Evolutionary conservation across 2,797 vertebrate genomes (phyloP), one percentile per base, ranked within the genome.

Genomic region (Falco cherrug): DNA sequence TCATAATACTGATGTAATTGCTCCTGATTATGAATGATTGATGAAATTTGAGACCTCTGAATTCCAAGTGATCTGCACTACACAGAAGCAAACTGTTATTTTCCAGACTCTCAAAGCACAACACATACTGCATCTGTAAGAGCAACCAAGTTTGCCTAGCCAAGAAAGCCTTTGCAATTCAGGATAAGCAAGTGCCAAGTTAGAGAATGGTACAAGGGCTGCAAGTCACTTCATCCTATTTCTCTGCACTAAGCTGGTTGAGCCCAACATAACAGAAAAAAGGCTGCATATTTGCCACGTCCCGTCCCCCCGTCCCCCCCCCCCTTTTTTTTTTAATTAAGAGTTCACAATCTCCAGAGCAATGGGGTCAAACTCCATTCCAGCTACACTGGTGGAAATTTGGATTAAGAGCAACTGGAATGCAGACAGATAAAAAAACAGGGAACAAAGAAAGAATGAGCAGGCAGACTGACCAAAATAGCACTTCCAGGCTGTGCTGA

Each of bases 341-440:
- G 29, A 63, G 53, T 65, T 73, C 54, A 65, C 43, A 50, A 11
- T 57, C 76, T 92, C 61, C 50, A 69, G 57, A 86, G 57, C 47
- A 83, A 17, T 75, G 29, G 47, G 60, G 26, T 70, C 71, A 85
- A 84, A 84, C 26, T 76, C 53, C n/a, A 50, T 25, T 33, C 53
- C 69, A 78, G 65, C 76, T 75, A 47, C 4, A 4, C 54, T 60
- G 16, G 35, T 70, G 65, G 43, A 94, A 91, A 35, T 73, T 54
- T 91, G 50, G 48, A 92, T 85, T 92, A 93, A 60, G 60, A 89
- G 56, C 51, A 87, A 33, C 6, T 68, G 85, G 85, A 96, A 94
- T 89, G 80, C 51, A 93, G 84, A 90, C 51, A 96, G 80, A 76
- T 39, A 37, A 65, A 76, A 84, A 84, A 71, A 35, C 9, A 79